Evolutionary conservation across 2,888 invertebrate species (phyloP), one percentile per base, ranked within the genome.

Genomic region (Liodrosophila aerea): DNA sequence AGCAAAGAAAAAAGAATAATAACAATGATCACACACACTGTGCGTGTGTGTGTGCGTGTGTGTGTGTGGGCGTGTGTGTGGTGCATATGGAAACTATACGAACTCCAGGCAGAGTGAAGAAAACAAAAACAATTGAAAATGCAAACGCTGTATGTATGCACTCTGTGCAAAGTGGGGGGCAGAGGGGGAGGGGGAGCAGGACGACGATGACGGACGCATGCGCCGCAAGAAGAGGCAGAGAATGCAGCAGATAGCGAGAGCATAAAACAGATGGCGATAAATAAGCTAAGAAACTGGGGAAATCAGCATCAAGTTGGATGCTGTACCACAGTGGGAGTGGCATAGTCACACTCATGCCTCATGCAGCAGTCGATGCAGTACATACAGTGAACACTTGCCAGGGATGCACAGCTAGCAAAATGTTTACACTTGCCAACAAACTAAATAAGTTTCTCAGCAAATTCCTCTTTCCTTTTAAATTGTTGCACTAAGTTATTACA

Each of bases 221-320:
- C 66, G 68, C 57, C n/a, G 12, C 9, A 30, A 22, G 3, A n/a
- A 11, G 11, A 7, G 8, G 11, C 12, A 30, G 27, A 33, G 47
- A 44, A 27, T 61, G 61, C 71, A 61, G 51, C 51, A 51, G 54
- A 70, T 51, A 12, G 8, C 27, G 5, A 13, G 15, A 46, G 11
- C n/a, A n/a, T n/a, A n/a, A 34, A 36, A 36, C 13, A 16, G 13
- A 54, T 30, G 8, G n/a, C 33, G 46, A 66, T 69, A 69, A 62
- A 61, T 69, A 71, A 57, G 44, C 44, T 12, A 29, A 36, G 30
- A 18, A 51, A 16, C 47, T 65, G 72, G 68, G 72, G 68, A 65
- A 71, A 40, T 36, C 39, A n/a, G 39, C 18, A 8, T 4, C 9
- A 39, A 46, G 5, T 18, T 30, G 37, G 13, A 18, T 3, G n/a